Evolutionary conservation across 2,797 vertebrate genomes (phyloP).

Genomic region (Halcyon chelicuti): DNA sequence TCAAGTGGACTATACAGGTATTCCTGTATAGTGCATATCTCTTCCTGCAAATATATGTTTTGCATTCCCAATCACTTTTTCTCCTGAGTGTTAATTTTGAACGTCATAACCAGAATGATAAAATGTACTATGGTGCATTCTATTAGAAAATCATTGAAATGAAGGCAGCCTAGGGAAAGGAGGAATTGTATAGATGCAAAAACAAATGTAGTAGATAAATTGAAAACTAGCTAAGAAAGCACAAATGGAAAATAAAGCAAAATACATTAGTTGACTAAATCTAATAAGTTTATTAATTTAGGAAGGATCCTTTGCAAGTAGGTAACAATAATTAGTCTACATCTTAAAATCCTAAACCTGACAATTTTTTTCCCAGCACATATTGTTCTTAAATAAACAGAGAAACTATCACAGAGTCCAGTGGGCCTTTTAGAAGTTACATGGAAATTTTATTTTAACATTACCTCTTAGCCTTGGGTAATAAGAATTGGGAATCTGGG

Average conservation of each 20-base stretch:
- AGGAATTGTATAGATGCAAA: neutral
- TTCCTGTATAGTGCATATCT: neutral
- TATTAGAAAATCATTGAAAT: neutral
- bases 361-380: neutral
- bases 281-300: neutral
- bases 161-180: neutral
- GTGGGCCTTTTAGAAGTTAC: neutral
- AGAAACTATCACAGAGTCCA: neutral
- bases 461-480: conserved; percentile 3
- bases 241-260: neutral
- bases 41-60: neutral
- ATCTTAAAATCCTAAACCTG: neutral
- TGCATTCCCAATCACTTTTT: neutral
- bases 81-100: neutral
- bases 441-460: conserved; percentile 8
- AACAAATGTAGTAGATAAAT: neutral
- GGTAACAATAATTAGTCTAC: neutral
- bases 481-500: neutral
- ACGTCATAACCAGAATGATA: neutral
- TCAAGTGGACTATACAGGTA: neutral
- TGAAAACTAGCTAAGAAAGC: neutral
- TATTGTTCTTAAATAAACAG: neutral
- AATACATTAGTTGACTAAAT: neutral
- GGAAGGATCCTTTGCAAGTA: neutral
- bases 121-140: neutral